These are phyloP conservation scores for Corvus moneduloides DNA, from an alignment of 2,113 vertebrate genomes.

Conservation along the genomic window DNA sequence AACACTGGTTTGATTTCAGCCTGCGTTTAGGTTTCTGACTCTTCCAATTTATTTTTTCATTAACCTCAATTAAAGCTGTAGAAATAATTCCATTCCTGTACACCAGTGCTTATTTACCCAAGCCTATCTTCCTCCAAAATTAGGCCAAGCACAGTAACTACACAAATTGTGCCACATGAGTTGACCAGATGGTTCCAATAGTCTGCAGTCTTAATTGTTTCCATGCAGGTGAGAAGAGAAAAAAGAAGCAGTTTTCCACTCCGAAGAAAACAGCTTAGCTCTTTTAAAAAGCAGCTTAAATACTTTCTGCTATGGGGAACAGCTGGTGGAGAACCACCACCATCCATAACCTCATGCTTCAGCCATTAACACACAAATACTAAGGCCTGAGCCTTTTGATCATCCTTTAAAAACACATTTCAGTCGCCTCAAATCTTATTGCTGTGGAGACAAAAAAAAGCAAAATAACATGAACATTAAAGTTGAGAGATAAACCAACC, in stretches of 20 bases:
- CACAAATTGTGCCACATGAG: neutral
- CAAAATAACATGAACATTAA: neutral
- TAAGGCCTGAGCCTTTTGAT: neutral
- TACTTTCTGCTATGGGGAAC: neutral
- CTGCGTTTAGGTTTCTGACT: neutral
- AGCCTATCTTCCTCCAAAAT: neutral
- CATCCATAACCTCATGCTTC: neutral
- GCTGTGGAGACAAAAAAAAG: neutral
- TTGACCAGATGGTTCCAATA: neutral
- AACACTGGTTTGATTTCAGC: neutral
- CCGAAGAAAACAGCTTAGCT: neutral
- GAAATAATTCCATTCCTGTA: neutral
- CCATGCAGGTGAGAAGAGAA: neutral
- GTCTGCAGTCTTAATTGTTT: neutral
- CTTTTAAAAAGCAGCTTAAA: neutral
- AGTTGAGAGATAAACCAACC: neutral
- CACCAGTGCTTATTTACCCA: neutral
- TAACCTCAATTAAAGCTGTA: neutral
- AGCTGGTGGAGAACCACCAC: neutral
- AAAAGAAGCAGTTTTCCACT: neutral
- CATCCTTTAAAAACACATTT: neutral
- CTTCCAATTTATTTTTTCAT: neutral
- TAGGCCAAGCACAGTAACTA: neutral
- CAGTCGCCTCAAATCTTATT: neutral
- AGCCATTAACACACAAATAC: neutral